phyloP scores from a whole-genome alignment of 1,140 invertebrate species.

The Gonatopus flavifemur region DNA sequence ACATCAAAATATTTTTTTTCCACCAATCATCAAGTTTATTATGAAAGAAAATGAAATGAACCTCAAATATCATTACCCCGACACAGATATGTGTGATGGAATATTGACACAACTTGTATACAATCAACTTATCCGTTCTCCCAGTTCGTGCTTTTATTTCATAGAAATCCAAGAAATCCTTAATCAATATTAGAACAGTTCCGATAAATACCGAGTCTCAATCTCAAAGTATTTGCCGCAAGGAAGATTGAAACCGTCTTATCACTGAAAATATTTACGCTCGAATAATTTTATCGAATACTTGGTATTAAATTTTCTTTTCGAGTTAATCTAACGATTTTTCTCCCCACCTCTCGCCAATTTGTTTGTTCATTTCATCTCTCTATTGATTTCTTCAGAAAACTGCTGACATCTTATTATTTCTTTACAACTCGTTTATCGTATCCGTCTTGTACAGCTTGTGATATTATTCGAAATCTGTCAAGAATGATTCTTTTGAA shows the following conservation, averaged over 20 bases:
- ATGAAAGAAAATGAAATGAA: too few relatives aligned
- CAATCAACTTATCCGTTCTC: too few relatives aligned
- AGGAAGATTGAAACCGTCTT: constrained; percentile 18
- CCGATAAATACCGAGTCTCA: constrained; percentile 27
- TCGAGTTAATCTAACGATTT: too few relatives aligned
- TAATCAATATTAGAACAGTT: constrained; percentile 16
- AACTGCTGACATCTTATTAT: too few relatives aligned
- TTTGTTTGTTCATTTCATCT: constrained; percentile 13
- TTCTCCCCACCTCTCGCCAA: not conserved
- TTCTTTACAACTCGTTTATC: too few relatives aligned
- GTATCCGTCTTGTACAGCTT: too few relatives aligned
- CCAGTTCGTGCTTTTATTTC: too few relatives aligned
- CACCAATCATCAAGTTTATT: too few relatives aligned
- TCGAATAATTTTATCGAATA: constrained; percentile 12
- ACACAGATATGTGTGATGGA: too few relatives aligned
- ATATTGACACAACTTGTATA: too few relatives aligned
- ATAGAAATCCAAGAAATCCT: constrained; percentile 1
- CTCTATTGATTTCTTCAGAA: constrained; percentile 6
- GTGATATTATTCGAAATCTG: not conserved
- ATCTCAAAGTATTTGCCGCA: constrained; percentile 19
- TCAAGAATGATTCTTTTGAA: not conserved
- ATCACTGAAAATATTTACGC: constrained; percentile 11
- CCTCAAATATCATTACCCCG: too few relatives aligned
- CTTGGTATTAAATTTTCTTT: constrained; percentile 29
- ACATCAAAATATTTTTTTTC: too few relatives aligned